Evolutionary conservation across 64 coral and sea anemone species (phyloP), one percentile per base, ranked within the genome.

Genomic region (Cladopsammia gracilis): DNA sequence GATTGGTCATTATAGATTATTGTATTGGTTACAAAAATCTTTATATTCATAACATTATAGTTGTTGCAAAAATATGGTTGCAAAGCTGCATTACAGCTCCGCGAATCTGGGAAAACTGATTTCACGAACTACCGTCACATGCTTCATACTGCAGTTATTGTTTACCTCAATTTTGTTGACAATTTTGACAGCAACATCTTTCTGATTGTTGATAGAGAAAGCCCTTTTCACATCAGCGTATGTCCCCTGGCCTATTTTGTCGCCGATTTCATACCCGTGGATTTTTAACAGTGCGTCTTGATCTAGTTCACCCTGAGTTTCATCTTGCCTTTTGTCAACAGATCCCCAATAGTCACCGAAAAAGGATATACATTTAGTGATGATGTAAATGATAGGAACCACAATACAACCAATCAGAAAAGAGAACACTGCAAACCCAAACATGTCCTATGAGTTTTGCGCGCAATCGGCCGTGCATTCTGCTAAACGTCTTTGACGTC

Each of bases 171-270:
- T 50, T 71, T 97, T 97, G 62, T 79, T 76, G n/a, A 94, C 94
- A 49, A 97, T 97, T 60, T 97, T 97, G 43, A 97, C 18, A 0
- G 96, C 96, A 10, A 97, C 96, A 7, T 78, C 73, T 26, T 82
- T 97, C 18, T 89, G 62, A 19, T 53, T 44, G 23, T 70, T 76
- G 43, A 91, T 84, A 3, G 92, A 97, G 44, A 83, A 97, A 23
- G 96, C 96, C 25, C 91, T 85, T 42, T 83, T 94, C 8, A 97
- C 96, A 14, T 77, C 59, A 9, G 88, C 96, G 73, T 97, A 97
- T 8, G 96, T 77, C 53, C 96, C 96, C 43, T 91, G 49, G 42
- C 96, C 96, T 23, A 97, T 86, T 22, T 60, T 91, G 14, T 51
- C 58, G 2, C 82, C 96, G 8, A 97, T 24, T 77, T 97, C 83